Evolutionary conservation across 2,113 vertebrate species (phyloP), one percentile per base, ranked within the genome.

Genomic region (Misgurnus mizolepis): DNA sequence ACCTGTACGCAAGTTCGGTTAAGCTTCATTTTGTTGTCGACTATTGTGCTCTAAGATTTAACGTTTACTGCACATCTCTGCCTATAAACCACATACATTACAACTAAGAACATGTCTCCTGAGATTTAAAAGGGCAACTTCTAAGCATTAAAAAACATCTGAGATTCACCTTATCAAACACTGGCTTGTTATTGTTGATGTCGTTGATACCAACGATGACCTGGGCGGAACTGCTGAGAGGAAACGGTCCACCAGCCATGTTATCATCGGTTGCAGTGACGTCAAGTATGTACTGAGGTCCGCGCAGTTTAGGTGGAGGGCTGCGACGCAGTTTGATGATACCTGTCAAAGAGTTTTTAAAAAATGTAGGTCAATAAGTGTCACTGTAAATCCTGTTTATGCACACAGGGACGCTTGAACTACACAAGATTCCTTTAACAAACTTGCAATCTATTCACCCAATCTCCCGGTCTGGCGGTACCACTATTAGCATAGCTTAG

Each of bases 211-310:
- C 94, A 27, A 97, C 93, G 50, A 95, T 91, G 71, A 97, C 95
- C 85, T 95, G 94, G 9, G 95, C 93, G 18, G 93, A 94, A 83
- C 94, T 94, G 84, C 94, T 94, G 84, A 97, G 95, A 27, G 93
- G 90, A 62, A 87, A 91, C 10, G 94, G 90, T 0, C 96, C 96
- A 0, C 94, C 93, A 0, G 95, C 94, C 4, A 91, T 86, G 2
- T 96, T 97, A 88, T 97, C 95, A 71, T 97, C 96, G 0, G 94
- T 92, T 0, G 94, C 95, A 0, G 96, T 95, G 88, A 97, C 86
- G 80, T 96, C 95, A 74, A 97, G 90, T 4, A 88, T 82, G 55
- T 96, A 97, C 65, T 92, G 94, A 0, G 92, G 94, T 0, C 94
- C 94, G 0, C 82, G 88, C 45, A 96, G 89, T 5, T 70, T 86